Percentiles rank a stretch among this genome's conserved stretches.
These are phyloP conservation scores for Bemisia tabaci DNA, from an alignment of 1,140 invertebrate species.

Conservation along the genomic window DNA sequence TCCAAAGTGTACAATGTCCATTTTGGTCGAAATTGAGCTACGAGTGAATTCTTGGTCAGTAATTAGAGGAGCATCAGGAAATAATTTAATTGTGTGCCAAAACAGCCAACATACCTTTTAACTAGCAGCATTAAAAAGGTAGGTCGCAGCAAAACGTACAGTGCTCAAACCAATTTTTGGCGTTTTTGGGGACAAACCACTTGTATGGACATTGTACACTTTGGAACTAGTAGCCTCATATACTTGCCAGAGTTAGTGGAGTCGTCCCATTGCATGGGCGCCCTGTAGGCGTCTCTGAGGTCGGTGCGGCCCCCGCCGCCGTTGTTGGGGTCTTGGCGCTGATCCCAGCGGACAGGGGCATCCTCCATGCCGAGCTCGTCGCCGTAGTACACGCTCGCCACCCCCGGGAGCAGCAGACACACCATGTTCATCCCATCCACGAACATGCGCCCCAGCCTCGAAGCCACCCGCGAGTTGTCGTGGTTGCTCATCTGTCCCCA, in stretches of 20 bases:
- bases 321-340: conserved; percentile 33
- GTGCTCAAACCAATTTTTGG: too few species aligned
- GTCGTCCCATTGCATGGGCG: conserved; percentile 61
- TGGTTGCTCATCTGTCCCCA: conserved; percentile 51
- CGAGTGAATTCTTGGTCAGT: too few species aligned
- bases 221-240: too few species aligned
- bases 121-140: too few species aligned
- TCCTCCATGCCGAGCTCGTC: conserved; percentile 65
- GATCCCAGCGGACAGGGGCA: conserved; percentile 36
- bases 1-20: too few species aligned
- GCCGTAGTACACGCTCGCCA: conserved; percentile 60
- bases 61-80: too few species aligned
- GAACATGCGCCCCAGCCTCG: conserved; percentile 38
- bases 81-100: too few species aligned
- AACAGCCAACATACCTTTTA: too few species aligned
- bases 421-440: conserved; percentile 51
- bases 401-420: conserved; percentile 50
- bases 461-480: conserved; percentile 41
- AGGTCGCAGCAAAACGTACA: too few species aligned
- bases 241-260: conserved; percentile 18
- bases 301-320: conserved; percentile 22
- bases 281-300: conserved; percentile 48
- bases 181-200: not conserved
- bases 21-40: too few species aligned
- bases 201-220: too few species aligned